Evolutionary conservation across 2,888 invertebrate species (phyloP), one percentile per base, ranked within the genome.

Genomic region (Dichetophora obliterata): DNA sequence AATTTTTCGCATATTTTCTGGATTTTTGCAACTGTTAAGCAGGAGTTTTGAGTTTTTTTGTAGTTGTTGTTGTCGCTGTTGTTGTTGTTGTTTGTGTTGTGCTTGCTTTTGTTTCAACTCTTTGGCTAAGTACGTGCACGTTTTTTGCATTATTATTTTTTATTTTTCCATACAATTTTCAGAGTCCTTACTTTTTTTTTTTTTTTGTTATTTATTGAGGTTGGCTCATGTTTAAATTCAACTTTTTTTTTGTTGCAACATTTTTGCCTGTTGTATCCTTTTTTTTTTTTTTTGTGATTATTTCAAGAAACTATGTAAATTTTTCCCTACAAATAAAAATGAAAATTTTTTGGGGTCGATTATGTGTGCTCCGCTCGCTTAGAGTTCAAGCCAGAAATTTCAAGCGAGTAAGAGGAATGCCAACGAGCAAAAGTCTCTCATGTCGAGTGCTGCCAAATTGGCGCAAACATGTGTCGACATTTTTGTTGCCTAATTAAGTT

Each of bases 1-100:
- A 16, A 65, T 31, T 76, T 37, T 66, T 63, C 78, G 75, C 75
- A 78, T 66, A 76, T 76, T 74, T 74, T 43, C 24, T 31, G 71
- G 70, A 71, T 75, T 76, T 75, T 31, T 34, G 63, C 63, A 63
- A 31, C 63, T 31, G 3, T 63, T 63, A 24, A 31, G 63, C 34
- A 31, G n/a, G 54, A 54, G 61, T 63, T 52, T 3, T 5, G 22
- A 34, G 6, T 27, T 71, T 48, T 43, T 19, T 57, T 73, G 11
- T 57, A n/a, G n/a, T n/a, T n/a, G n/a, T 19, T 43, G 27, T 27
- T 73, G 54, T 54, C n/a, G n/a, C n/a, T 54, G 1, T 19, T 59
- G 57, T 59, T 59, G 34, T 31, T 31, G 34, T 63, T n/a, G 63
- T n/a, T 63, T 8, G 5, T 43, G 43, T 63, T 63, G 63, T 19